A percentile compares a stretch with the other conserved stretches of the same genome.
Conservation (phyloP, 2,113 vertebrate genomes). For the Pitta sordida region DNA sequence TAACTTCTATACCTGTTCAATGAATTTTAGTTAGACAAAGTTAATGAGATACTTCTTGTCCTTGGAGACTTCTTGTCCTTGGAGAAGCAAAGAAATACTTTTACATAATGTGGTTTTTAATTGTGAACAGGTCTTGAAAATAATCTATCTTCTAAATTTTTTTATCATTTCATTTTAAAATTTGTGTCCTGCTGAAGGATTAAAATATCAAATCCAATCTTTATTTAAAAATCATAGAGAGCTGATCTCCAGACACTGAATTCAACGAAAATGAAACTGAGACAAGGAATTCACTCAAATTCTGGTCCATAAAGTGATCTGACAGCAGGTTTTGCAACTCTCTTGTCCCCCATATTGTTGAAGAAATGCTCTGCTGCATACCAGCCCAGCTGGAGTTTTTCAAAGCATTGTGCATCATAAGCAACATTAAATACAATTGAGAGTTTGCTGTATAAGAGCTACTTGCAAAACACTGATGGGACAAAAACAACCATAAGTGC, state of each 20-base stretch:
- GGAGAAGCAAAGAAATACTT: neutral
- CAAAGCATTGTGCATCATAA: neutral
- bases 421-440: neutral
- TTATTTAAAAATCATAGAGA: neutral
- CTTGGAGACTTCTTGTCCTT: neutral
- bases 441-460: neutral
- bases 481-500: neutral
- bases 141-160: neutral
- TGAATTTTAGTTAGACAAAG: neutral
- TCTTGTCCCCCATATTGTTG: neutral
- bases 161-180: neutral
- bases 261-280: neutral
- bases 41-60: neutral
- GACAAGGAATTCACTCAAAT: neutral
- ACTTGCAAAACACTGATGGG: neutral
- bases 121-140: neutral
- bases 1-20: neutral
- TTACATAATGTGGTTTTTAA: accelerated
- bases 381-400: neutral
- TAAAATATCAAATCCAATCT: neutral
- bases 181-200: neutral
- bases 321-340: neutral
- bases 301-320: neutral
- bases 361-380: neutral
- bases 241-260: neutral